Base-by-base conservation (phyloP, 2,113 vertebrate genomes). In the Brachyistius frenatus region DNA sequence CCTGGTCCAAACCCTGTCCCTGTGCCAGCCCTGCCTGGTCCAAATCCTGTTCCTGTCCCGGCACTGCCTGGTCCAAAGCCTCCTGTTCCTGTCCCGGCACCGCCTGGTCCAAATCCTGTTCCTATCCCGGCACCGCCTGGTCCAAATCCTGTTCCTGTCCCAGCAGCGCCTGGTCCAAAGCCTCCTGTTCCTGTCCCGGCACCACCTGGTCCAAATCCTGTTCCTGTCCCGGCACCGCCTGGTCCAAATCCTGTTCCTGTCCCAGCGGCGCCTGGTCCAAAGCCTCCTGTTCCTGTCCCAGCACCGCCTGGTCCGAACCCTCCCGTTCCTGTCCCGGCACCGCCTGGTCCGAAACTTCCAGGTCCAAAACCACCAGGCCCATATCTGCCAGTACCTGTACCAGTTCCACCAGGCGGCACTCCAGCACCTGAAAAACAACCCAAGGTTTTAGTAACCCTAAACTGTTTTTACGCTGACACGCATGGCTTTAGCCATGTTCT, bases 271-370 rank as follows among this genome's bases (percentile, higher is more conserved):
- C 39, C 39, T 41, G 39, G 39, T 41, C 39, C 39, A 2, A 41
- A 41, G 39, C 39, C 39, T 10, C 39, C 39, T 41, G 6, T 41
- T 41, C 39, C 39, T 41, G 7, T 41, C 2, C 39, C 7, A 2
- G 39, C 39, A 41, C 39, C 39, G 10, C 39, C 39, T 41, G 39
- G 0, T 41, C 39, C 39, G 2, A 41, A 88, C 14, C 78, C 36
- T 1, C 79, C 74, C 31, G 66, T 65, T 49, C 89, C 81, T 62
- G 78, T 81, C 13, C 75, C 88, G 41, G 76, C 69, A 33, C 86
- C 88, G 76, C 83, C 84, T 32, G 74, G 69, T 56, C 85, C 84
- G 73, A 44, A 33, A 0, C 83, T 74, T 3, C 83, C 81, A 15
- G 84, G 78, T 5, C 86, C 85, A 0, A 44, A 33, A 0, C 83